These are phyloP conservation scores for Phanerotoma sp. DNA, from an alignment of 2,888 invertebrate species.

Conservation along the genomic window DNA sequence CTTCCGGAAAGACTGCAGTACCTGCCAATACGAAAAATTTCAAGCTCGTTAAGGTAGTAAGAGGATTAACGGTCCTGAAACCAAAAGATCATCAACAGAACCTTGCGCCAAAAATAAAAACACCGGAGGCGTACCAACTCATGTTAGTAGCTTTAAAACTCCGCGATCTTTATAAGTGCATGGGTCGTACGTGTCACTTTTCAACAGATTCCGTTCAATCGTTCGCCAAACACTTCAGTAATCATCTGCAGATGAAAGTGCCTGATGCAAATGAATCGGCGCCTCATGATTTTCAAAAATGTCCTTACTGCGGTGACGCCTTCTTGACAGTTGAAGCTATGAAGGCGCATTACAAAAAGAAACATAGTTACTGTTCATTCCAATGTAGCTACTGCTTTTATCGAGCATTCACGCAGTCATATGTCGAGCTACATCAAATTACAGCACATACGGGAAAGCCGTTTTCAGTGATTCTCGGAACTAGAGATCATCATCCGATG, in stretches of 20 bases:
- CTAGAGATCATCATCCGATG: conserved; percentile 33
- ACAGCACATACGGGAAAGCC: conserved; percentile 24
- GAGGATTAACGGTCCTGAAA: conserved; percentile 30
- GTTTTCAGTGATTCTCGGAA: conserved; percentile 31
- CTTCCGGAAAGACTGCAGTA: neutral
- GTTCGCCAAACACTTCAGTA: conserved; percentile 56
- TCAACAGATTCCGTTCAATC: conserved; percentile 51
- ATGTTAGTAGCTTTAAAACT: conserved; percentile 55
- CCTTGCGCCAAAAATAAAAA: conserved; percentile 36
- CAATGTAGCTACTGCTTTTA: conserved; percentile 72
- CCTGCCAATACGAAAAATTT: conserved; percentile 33
- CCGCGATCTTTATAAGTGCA: conserved; percentile 62
- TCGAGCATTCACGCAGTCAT: conserved; percentile 63
- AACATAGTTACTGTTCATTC: conserved; percentile 65
- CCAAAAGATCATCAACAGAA: conserved; percentile 30
- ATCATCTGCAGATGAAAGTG: conserved; percentile 40
- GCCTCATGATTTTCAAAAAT: conserved; percentile 59
- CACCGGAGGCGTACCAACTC: conserved; percentile 43
- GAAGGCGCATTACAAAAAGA: conserved; percentile 64
- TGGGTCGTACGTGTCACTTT: conserved; percentile 59
- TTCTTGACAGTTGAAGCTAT: conserved; percentile 57
- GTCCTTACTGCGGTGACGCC: conserved; percentile 63
- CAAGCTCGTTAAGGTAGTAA: conserved; percentile 46
- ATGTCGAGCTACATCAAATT: conserved; percentile 65
- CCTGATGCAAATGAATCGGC: conserved; percentile 44